Conservation (phyloP, 2,113 vertebrate species). For the Stegostoma tigrinum region DNA sequence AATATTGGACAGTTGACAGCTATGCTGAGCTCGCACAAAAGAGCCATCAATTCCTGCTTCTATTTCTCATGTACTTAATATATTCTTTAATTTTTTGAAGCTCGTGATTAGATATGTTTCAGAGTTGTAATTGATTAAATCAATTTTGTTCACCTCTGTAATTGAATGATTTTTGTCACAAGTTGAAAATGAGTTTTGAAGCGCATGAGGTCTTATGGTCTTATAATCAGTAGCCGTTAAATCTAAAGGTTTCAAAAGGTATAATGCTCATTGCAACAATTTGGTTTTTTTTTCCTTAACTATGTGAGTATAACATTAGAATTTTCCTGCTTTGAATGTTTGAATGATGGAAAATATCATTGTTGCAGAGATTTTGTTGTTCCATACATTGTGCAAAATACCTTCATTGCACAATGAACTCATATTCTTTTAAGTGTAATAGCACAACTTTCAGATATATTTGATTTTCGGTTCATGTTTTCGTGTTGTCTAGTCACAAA, state of each 20-base stretch:
- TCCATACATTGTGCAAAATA: not conserved
- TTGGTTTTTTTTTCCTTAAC: not conserved
- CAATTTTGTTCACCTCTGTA: not conserved
- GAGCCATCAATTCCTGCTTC: not conserved
- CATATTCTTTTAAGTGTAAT: not conserved
- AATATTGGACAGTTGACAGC: too few relatives aligned
- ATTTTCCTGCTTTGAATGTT: not conserved
- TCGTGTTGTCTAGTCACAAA: constrained; percentile 33
- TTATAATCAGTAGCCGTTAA: not conserved
- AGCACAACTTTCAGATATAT: not conserved
- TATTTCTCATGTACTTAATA: too few relatives aligned
- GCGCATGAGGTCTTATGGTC: too few relatives aligned
- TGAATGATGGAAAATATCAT: not conserved
- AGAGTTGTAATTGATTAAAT: not conserved
- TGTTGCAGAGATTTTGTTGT: not conserved
- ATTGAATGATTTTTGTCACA: not conserved
- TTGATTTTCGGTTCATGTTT: not conserved
- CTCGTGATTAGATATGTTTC: not conserved
- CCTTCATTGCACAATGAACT: not conserved
- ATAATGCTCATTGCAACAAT: not conserved
- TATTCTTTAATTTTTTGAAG: not conserved
- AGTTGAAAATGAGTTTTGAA: not conserved
- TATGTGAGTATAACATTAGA: not conserved
- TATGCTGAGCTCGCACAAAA: too few relatives aligned
- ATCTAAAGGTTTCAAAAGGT: not conserved